Evolutionary conservation across 2,797 vertebrate species (phyloP), one percentile per base, ranked within the genome.

Genomic region (Sebastes umbrosus): DNA sequence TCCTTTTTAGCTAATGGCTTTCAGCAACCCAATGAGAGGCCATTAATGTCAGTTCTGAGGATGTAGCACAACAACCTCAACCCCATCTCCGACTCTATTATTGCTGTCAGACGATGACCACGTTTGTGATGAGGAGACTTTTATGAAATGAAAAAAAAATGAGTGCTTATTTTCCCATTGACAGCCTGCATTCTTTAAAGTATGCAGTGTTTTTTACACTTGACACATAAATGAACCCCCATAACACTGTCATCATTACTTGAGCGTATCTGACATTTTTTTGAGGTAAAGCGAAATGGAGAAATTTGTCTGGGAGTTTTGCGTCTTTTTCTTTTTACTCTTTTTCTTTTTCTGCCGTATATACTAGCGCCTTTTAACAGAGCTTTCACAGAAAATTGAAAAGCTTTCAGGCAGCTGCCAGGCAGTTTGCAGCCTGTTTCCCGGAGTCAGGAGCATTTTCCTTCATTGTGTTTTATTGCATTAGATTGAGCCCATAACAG

Each of bases 361-460:
- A 75, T 65, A 34, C 55, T 22, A 3, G 11, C 20, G 6, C 55
- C 73, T 88, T 86, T 84, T 84, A 86, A 89, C 46, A 69, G 71
- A 72, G 78, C 80, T 73, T 86, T 83, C 74, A 80, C 55, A 46
- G 84, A 80, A 90, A 84, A 92, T 82, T 91, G 82, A 86, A 91
- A 90, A 84, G 89, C 88, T 94, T 91, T 93, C 84, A 91, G 82
- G 72, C 66, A 64, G 83, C 84, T 88, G 72, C 82, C 83, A 81
- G 77, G 60, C 71, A 73, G 81, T 87, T 85, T 88, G 57, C 83
- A 84, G 73, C 76, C 82, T 65, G 63, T 84, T 87, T 86, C 72
- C 77, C 59, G 29, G 73, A 85, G 72, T 80, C 82, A 69, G 63
- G 76, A 71, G 79, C 67, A 73, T 86, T 88, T 91, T 89, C 86